Evolutionary conservation across 2,888 invertebrate species (phyloP).

Genomic region (Brachynemurus nebulosus): DNA sequence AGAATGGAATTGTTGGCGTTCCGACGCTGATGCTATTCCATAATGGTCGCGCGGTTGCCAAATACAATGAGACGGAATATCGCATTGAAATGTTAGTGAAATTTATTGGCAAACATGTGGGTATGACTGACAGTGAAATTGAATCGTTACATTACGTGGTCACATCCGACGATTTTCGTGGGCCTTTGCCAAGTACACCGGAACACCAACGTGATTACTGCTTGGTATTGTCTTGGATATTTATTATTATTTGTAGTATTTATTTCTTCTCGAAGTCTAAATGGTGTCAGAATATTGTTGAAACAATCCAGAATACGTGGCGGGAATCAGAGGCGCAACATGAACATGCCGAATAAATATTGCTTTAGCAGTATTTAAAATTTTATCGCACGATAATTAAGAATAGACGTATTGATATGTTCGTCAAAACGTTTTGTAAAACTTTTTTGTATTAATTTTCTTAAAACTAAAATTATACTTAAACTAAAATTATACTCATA

Average conservation of each 20-base stretch:
- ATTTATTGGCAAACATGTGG: conserved; percentile 52
- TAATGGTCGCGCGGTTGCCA: conserved; percentile 71
- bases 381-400: background rate
- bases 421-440: too few relatives aligned
- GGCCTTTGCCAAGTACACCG: conserved; percentile 68
- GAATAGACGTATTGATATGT: too few relatives aligned
- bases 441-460: too few relatives aligned
- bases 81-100: conserved; percentile 63
- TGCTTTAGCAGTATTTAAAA: background rate
- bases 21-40: conserved; percentile 82
- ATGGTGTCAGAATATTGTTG: conserved; percentile 66
- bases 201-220: conserved; percentile 68
- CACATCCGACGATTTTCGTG: conserved; percentile 60
- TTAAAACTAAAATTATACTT: too few relatives aligned
- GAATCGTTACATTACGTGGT: conserved; percentile 32
- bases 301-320: conserved; percentile 76
- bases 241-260: conserved; percentile 58
- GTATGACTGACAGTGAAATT: background rate
- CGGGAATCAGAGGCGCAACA: conserved; percentile 74
- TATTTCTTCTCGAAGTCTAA: conserved; percentile 66
- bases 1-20: conserved; percentile 82
- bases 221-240: conserved; percentile 70
- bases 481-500: too few relatives aligned
- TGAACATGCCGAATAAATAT: conserved; percentile 53
- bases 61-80: conserved; percentile 71